Percentiles rank a stretch among this genome's conserved stretches.
phyloP scores from a whole-genome alignment of 1,140 invertebrate genomes.

The Thaumatotibia leucotreta region DNA sequence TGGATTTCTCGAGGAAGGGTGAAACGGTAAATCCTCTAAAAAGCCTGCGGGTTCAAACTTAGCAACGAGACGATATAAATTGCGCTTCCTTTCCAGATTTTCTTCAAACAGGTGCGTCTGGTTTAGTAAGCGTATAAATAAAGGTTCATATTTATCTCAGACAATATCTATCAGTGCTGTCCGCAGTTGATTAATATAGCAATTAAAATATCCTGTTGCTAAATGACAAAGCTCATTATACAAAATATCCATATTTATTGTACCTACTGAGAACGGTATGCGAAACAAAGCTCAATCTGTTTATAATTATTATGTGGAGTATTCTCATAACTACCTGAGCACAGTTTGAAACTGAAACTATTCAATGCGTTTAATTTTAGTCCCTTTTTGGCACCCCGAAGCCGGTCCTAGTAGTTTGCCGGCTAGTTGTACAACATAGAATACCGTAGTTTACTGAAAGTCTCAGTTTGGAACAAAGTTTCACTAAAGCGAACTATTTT shows the following conservation, averaged over 20 bases:
- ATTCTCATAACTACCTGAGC: background rate
- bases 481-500: constrained; percentile 21
- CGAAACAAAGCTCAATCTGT: background rate
- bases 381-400: constrained; percentile 29
- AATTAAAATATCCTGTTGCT: too few species aligned
- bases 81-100: background rate
- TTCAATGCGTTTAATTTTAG: constrained; percentile 30
- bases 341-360: constrained; percentile 19
- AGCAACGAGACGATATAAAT: constrained; percentile 6
- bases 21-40: background rate
- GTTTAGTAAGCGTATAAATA: background rate
- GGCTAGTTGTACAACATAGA: constrained; percentile 23
- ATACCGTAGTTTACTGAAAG: constrained; percentile 27
- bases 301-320: background rate
- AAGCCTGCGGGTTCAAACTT: constrained; percentile 6
- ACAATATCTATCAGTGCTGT: background rate
- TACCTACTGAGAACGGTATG: too few species aligned
- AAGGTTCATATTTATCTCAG: background rate
- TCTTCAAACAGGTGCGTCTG: background rate
- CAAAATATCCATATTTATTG: too few species aligned
- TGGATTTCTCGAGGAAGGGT: background rate
- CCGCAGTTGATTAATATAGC: background rate
- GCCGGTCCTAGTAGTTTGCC: constrained; percentile 13
- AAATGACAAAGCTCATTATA: too few species aligned
- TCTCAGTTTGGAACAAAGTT: constrained; percentile 35